phyloP scores from a whole-genome alignment of 2,888 invertebrate species.

The Allygus modestus region DNA sequence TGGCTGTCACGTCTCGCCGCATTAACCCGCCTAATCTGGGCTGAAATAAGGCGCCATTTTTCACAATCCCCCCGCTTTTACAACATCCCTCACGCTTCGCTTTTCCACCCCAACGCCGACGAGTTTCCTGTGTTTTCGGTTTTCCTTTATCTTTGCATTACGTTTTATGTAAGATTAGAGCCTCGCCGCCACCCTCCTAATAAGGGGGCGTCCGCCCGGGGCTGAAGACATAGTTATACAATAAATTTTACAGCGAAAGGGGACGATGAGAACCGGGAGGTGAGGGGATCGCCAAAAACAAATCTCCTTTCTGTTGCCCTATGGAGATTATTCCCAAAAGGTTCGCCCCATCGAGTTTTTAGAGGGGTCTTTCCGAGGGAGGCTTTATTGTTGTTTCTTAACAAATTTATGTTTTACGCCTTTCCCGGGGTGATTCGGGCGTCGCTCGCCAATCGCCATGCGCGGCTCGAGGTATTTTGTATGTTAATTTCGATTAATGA shows the following conservation, averaged over 20 bases:
- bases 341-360: constrained; percentile 56
- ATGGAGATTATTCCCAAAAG: constrained; percentile 65
- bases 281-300: constrained; percentile 63
- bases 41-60: constrained; percentile 55
- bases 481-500: constrained; percentile 48
- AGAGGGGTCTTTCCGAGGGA: constrained; percentile 46
- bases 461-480: constrained; percentile 4
- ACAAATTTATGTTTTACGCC: constrained; percentile 63
- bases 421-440: constrained; percentile 30
- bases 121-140: constrained; percentile 30
- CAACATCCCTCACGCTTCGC: constrained; percentile 61
- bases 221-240: constrained; percentile 55
- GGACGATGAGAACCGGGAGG: constrained; percentile 47
- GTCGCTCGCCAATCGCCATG: neutral
- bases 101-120: constrained; percentile 39
- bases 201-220: constrained; percentile 39
- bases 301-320: constrained; percentile 63
- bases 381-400: constrained; percentile 61
- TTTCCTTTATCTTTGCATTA: constrained; percentile 59
- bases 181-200: constrained; percentile 29
- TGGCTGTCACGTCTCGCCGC: constrained; percentile 42
- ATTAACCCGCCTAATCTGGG: constrained; percentile 48
- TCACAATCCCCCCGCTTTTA: constrained; percentile 68
- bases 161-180: constrained; percentile 57
- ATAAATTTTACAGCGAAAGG: constrained; percentile 60